phyloP scores from a whole-genome alignment of 1,140 invertebrate species.

The Pogonomyrmex californicus region DNA sequence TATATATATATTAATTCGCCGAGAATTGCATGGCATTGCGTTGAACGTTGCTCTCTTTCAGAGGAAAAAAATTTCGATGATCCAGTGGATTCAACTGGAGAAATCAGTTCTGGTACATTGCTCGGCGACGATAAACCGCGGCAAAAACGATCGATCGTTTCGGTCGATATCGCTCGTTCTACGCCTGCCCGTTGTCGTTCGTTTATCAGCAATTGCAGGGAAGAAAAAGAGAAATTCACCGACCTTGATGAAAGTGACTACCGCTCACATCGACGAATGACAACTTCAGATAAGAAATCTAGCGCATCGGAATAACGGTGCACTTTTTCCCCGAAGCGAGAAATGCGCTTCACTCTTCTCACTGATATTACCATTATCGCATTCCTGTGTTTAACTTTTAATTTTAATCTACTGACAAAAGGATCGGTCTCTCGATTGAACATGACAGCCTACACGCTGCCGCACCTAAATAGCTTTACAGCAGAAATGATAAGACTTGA shows the following conservation, averaged over 20 bases:
- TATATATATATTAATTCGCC: no score
- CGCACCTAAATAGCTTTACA: background rate
- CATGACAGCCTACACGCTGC: background rate
- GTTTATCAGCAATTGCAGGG: conserved; percentile 66
- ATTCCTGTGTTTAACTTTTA: background rate
- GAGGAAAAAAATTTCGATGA: conserved; percentile 35
- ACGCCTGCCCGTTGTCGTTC: conserved; percentile 42
- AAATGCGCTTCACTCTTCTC: background rate
- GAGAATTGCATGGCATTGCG: background rate
- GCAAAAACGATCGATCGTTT: conserved; percentile 60
- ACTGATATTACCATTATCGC: background rate
- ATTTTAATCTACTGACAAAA: background rate
- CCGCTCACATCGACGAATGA: conserved; percentile 17
- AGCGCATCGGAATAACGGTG: conserved; percentile 4
- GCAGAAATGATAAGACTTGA: background rate
- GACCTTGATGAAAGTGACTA: conserved; percentile 68
- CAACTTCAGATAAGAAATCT: conserved; percentile 22
- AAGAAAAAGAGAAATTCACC: conserved; percentile 61
- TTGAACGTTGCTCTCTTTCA: background rate
- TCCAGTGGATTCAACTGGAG: conserved; percentile 31
- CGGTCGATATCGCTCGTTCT: conserved; percentile 36
- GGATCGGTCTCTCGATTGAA: background rate
- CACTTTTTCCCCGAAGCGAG: background rate
- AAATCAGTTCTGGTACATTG: conserved; percentile 63
- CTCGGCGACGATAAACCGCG: background rate